Evolutionary conservation across 2,113 vertebrate genomes (phyloP), one percentile per base, ranked within the genome.

Genomic region (Epinephelus moara): DNA sequence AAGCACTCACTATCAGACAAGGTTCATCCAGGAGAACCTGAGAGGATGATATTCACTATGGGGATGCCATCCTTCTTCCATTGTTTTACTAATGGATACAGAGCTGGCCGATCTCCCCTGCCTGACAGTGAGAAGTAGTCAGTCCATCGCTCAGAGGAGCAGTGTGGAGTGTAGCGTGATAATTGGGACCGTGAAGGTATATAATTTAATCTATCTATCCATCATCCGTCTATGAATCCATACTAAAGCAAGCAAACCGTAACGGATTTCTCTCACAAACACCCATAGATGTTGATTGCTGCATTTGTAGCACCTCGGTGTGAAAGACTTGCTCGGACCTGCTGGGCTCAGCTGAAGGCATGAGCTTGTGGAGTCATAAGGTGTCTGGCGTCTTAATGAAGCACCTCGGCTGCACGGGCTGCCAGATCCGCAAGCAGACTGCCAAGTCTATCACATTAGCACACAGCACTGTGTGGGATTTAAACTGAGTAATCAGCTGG

Each of bases 261-360:
- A 80, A 61, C 63, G 17, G 68, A 59, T 79, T 78, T 25, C 69
- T 25, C 76, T 53, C 68, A 49, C 64, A 55, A 55, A 80, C 70
- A 40, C 70, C 55, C 70, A 55, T 19, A 23, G 45, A 72, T 37
- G 70, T 70, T 78, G 50, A 71, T 25, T 71, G 75, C 69, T 63
- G 59, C 40, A 63, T 75, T 61, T 27, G 63, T 17, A 50, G 70
- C 61, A 68, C 71, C 53, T 50, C 18, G 45, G 40, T 40, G 25
- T 37, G 77, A 68, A 50, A 55, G 85, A 71, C 91, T 72, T 89
- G 89, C 79, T 80, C 0, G 3, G 71, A 90, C 93, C 85, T 88
- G 93, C 80, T 42, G 42, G 79, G 67, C 89, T 89, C 72, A 76
- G 85, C 87, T 81, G 73, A 89, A 82, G 85, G 71, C 81, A 37